Evolutionary conservation across 2,113 vertebrate species (phyloP).

Genomic region (Ardeotis arabs): DNA sequence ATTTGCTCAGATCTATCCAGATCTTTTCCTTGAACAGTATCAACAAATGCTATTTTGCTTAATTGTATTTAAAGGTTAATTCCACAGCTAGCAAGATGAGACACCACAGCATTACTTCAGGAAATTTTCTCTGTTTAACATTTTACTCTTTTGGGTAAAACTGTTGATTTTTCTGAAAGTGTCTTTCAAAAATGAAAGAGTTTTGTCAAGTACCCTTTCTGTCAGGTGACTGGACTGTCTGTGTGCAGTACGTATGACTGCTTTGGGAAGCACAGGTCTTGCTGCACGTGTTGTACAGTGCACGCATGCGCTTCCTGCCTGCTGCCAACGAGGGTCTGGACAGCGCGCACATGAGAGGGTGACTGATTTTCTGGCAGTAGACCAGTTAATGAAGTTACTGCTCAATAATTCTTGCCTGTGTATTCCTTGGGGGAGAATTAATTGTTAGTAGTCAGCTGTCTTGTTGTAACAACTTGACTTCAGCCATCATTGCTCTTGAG

Average conservation of each 20-base stretch:
- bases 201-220: not conserved
- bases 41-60: not conserved
- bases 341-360: not conserved
- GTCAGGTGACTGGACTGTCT: not conserved
- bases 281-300: not conserved
- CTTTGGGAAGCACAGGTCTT: slow-evolving; percentile 30
- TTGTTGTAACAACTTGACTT: not conserved
- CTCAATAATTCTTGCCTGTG: not conserved
- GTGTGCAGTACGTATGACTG: not conserved
- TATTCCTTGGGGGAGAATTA: not conserved
- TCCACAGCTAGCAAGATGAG: not conserved
- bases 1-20: not conserved
- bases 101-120: not conserved
- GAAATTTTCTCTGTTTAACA: not conserved
- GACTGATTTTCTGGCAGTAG: slow-evolving; percentile 60
- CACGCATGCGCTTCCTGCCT: slow-evolving; percentile 27
- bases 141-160: slow-evolving; percentile 5
- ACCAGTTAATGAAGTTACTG: not conserved
- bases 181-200: slow-evolving; percentile 5
- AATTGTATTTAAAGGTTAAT: not conserved
- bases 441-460: not conserved
- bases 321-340: not conserved
- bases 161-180: not conserved
- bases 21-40: not conserved
- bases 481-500: not conserved